Percentiles rank a stretch among this genome's conserved stretches.
Evolutionary conservation across 1,140 invertebrate species (phyloP).

Genomic region (Leucophenga varia): DNA sequence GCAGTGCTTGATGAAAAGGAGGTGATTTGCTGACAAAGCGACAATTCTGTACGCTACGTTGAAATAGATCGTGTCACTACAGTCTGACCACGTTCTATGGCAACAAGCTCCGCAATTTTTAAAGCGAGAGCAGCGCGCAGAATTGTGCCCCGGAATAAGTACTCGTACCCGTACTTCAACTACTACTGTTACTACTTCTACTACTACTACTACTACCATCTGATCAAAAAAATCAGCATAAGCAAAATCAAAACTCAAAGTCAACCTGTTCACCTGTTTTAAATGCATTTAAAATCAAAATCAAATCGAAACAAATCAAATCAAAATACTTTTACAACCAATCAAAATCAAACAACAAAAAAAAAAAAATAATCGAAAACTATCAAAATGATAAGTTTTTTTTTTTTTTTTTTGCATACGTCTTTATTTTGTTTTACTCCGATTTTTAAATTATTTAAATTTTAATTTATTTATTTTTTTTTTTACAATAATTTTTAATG

Average conservation of each 20-base stretch:
- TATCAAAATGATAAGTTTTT: too few species aligned
- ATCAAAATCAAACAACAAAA: constrained; percentile 2
- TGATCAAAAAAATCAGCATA: constrained; percentile 27
- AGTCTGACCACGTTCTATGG: constrained; percentile 65
- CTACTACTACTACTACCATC: not conserved
- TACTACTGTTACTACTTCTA: not conserved
- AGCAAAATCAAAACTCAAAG: constrained; percentile 29
- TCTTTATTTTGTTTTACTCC: constrained; percentile 34
- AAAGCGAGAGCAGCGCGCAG: constrained; percentile 36
- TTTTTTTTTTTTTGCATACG: too few species aligned
- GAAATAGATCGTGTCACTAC: constrained; percentile 86
- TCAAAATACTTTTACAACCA: constrained; percentile 4
- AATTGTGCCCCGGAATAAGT: constrained; percentile 55
- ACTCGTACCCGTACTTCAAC: constrained; percentile 3
- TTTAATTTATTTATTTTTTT: constrained; percentile 6
- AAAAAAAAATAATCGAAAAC: constrained; percentile 2
- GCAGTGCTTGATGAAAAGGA: constrained; percentile 80
- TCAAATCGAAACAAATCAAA: constrained; percentile 12
- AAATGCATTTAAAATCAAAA: constrained; percentile 41
- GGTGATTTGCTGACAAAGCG: constrained; percentile 90
- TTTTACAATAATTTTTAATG: not conserved
- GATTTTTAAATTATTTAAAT: constrained; percentile 22
- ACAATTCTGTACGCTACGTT: constrained; percentile 88
- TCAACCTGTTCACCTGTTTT: constrained; percentile 48
- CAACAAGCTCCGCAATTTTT: constrained; percentile 15